These are phyloP conservation scores for Phania funesta DNA, from an alignment of 2,888 invertebrate species.

Conservation along the genomic window DNA sequence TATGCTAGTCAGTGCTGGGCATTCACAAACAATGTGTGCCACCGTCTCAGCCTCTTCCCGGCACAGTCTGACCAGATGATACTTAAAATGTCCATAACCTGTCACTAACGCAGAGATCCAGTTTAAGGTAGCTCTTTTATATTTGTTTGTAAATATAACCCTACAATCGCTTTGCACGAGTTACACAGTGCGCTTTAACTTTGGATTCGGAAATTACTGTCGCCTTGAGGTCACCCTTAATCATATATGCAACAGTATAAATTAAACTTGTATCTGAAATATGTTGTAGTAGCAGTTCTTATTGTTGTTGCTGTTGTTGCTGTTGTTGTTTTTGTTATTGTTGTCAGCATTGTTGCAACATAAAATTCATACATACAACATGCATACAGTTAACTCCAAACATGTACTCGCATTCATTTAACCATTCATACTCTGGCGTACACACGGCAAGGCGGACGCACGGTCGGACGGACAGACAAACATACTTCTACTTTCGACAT, in stretches of 20 bases:
- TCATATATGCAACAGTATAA: neutral
- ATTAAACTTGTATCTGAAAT: conserved; percentile 27
- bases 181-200: no score
- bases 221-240: neutral
- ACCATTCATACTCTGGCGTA: conserved; percentile 15
- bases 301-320: conserved; percentile 55
- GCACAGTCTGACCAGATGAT: no score
- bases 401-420: conserved; percentile 43
- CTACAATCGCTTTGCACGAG: no score
- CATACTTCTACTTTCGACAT: conserved; percentile 63
- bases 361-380: conserved; percentile 44
- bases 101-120: no score
- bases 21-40: no score
- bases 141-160: no score
- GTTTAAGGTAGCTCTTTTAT: no score
- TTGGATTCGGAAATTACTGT: no score
- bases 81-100: no score
- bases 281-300: conserved; percentile 62
- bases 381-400: conserved; percentile 40
- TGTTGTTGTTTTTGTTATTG: conserved; percentile 62
- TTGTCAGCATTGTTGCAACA: conserved; percentile 55
- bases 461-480: conserved; percentile 12
- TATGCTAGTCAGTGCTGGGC: no score
- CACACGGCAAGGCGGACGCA: neutral
- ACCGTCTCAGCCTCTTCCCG: no score